These are phyloP conservation scores for Andrena fulva DNA, from an alignment of 2,888 invertebrate species.

Conservation along the genomic window DNA sequence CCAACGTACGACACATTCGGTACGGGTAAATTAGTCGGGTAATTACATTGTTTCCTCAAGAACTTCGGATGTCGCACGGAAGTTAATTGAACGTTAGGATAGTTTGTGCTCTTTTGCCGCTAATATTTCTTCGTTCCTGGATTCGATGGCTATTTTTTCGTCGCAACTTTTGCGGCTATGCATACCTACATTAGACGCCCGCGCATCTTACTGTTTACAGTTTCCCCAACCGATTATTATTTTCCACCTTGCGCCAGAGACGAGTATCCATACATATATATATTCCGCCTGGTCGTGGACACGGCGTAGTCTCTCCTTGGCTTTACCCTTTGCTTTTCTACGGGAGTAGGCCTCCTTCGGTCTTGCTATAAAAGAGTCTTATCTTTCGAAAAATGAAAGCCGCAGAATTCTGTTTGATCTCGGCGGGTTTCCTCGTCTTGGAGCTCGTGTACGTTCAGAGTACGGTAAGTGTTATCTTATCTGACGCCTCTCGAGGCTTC, in stretches of 20 bases:
- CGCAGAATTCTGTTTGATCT: background rate
- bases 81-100: conserved; percentile 2
- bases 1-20: background rate
- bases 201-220: background rate
- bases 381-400: background rate
- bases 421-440: background rate
- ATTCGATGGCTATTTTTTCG: no score
- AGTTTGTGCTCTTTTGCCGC: background rate
- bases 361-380: no score
- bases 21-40: background rate
- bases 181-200: background rate
- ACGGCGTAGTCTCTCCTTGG: conserved; percentile 2
- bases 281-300: conserved; percentile 11
- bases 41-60: background rate
- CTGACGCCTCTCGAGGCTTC: background rate
- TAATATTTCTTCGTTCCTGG: background rate
- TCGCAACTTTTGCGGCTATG: background rate
- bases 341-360: background rate
- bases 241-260: conserved; percentile 11
- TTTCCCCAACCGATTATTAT: conserved; percentile 10
- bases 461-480: conserved; percentile 8
- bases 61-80: background rate
- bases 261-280: conserved; percentile 48
- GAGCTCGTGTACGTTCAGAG: background rate
- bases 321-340: background rate